Conservation (phyloP, 2,888 invertebrate species). For the Nasonia oneida region DNA sequence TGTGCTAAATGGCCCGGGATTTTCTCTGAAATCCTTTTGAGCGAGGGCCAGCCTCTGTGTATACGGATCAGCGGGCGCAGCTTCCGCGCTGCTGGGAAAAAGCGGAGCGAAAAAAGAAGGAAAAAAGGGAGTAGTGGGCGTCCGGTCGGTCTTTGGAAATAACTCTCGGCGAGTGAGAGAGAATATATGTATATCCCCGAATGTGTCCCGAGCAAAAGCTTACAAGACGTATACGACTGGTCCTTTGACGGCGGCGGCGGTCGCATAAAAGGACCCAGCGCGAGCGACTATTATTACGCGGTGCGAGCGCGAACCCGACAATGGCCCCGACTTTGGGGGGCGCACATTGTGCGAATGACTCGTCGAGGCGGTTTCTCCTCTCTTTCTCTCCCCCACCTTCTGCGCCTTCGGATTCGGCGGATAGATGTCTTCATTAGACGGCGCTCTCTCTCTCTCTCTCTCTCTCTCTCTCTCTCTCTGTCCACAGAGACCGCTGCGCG, state of each 20-base stretch:
- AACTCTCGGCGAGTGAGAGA: constrained; percentile 36
- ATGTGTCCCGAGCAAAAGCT: constrained; percentile 7
- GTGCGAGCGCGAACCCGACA: constrained; percentile 58
- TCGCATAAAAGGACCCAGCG: constrained; percentile 54
- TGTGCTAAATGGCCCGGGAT: not conserved
- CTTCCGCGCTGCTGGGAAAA: constrained; percentile 16
- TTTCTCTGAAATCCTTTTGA: constrained; percentile 41
- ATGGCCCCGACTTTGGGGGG: constrained; percentile 54
- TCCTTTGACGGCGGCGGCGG: constrained; percentile 37
- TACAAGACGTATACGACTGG: constrained; percentile 54
- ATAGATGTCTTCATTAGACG: constrained; percentile 68
- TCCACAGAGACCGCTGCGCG: not conserved
- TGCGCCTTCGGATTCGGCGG: constrained; percentile 51
- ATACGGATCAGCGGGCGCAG: not conserved
- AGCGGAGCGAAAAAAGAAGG: constrained; percentile 27
- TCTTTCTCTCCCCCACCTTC: constrained; percentile 43
- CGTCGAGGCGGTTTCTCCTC: constrained; percentile 58
- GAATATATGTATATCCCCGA: not conserved
- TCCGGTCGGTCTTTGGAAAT: constrained; percentile 57
- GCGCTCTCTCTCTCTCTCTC: constrained; percentile 32
- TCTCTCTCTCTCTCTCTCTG: constrained; percentile 5
- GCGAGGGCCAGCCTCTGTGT: not conserved
- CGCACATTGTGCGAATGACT: constrained; percentile 74
- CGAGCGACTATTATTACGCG: constrained; percentile 60
- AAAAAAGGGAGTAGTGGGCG: constrained; percentile 62